Evolutionary conservation across 1,140 invertebrate species (phyloP).

Genomic region (Meloidogyne hapla): DNA sequence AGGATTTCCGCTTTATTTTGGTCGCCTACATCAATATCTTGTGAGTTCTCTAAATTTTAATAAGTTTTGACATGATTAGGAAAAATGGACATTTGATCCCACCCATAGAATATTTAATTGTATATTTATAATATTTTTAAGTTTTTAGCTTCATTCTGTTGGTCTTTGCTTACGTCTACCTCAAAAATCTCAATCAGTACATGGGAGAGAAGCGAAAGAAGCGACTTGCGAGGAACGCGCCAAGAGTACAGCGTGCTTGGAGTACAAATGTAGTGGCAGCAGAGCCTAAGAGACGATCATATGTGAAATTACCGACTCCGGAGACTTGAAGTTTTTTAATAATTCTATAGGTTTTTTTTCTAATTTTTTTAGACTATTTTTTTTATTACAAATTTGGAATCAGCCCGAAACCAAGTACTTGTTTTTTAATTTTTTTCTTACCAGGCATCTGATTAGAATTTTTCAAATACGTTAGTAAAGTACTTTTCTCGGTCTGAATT

Average conservation of each 20-base stretch:
- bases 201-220: neutral
- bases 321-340: neutral
- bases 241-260: neutral
- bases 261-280: neutral
- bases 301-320: neutral
- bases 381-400: too few species aligned
- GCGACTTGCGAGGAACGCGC: neutral
- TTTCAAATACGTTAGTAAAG: too few species aligned
- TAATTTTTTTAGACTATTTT: neutral
- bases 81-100: neutral
- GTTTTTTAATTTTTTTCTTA: too few species aligned
- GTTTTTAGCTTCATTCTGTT: neutral
- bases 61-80: neutral
- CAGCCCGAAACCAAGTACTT: too few species aligned
- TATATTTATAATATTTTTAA: too few species aligned
- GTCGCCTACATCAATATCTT: neutral
- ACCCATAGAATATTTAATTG: too few species aligned
- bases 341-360: neutral
- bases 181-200: neutral
- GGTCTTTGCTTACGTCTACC: neutral
- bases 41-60: neutral
- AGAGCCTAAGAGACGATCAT: neutral
- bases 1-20: slow-evolving; percentile 3
- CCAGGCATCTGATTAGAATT: too few species aligned
- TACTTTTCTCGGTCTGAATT: too few species aligned